phyloP scores from a whole-genome alignment of 2,113 vertebrate genomes.

The Corythornis vintsioides region DNA sequence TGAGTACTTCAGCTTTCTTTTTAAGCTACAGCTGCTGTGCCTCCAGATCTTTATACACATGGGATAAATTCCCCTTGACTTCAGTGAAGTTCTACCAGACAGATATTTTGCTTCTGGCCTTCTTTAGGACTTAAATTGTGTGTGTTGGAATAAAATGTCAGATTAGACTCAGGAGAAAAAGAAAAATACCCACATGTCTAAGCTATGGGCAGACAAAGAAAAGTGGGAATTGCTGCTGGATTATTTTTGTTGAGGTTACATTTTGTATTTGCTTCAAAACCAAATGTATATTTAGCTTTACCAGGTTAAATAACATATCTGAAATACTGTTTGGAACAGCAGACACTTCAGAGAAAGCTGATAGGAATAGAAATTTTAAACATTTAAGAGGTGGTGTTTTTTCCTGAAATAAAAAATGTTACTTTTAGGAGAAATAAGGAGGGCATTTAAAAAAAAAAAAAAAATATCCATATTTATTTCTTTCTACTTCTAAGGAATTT shows the following conservation, averaged over 20 bases:
- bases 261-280: slow-evolving; percentile 23
- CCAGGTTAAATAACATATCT: not conserved
- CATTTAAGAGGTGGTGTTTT: not conserved
- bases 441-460: not conserved
- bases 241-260: not conserved
- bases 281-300: not conserved
- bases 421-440: not conserved
- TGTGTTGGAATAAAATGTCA: slow-evolving; percentile 51
- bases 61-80: slow-evolving; percentile 30
- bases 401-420: not conserved
- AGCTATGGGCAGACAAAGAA: not conserved
- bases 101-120: slow-evolving; percentile 53
- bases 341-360: not conserved
- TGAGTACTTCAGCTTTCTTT: not conserved
- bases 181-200: not conserved
- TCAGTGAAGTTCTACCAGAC: not conserved
- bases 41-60: not conserved
- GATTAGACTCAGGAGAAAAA: slow-evolving; percentile 35
- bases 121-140: slow-evolving; percentile 30
- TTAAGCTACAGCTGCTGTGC: slow-evolving; percentile 1
- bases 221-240: not conserved
- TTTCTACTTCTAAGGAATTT: not conserved
- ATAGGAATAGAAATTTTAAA: not conserved
- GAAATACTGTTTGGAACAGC: not conserved
- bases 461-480: not conserved